Percentiles rank a stretch among this genome's conserved stretches.
phyloP scores from a whole-genome alignment of 2,888 invertebrate genomes.

The Polyommatus icarus region DNA sequence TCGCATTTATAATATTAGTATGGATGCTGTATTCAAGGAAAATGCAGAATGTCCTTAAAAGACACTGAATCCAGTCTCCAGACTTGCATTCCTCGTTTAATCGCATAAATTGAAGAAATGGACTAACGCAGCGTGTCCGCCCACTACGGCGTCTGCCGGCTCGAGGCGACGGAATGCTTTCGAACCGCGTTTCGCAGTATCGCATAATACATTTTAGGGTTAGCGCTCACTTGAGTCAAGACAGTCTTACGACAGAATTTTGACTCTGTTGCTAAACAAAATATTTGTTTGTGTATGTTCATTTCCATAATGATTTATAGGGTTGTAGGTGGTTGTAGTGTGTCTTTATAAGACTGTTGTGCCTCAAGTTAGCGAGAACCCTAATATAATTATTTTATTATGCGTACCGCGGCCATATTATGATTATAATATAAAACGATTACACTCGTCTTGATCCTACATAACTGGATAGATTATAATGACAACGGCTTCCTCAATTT shows the following conservation, averaged over 20 bases:
- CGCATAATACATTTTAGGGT: constrained; percentile 16
- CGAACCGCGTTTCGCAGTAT: constrained; percentile 14
- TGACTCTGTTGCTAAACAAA: neutral
- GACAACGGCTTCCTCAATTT: constrained; percentile 17
- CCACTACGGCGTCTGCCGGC: constrained; percentile 51
- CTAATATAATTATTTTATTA: neutral
- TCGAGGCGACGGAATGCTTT: constrained; percentile 47
- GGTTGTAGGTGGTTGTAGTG: neutral
- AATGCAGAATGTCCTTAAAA: constrained; percentile 6
- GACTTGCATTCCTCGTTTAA: constrained; percentile 22
- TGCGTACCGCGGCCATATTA: neutral
- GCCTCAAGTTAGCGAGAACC: neutral
- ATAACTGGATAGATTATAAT: constrained; percentile 8
- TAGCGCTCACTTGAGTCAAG: neutral
- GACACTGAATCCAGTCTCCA: constrained; percentile 18
- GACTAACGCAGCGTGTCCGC: constrained; percentile 59
- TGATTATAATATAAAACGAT: constrained; percentile 24
- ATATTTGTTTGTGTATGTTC: neutral
- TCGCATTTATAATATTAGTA: no score
- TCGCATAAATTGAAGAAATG: constrained; percentile 59
- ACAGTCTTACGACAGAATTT: neutral
- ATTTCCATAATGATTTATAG: neutral
- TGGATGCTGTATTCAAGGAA: neutral
- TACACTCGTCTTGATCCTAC: constrained; percentile 13
- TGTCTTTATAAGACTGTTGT: neutral